Conservation (phyloP, 2,888 invertebrate genomes). For the Serrognathus titanus region DNA sequence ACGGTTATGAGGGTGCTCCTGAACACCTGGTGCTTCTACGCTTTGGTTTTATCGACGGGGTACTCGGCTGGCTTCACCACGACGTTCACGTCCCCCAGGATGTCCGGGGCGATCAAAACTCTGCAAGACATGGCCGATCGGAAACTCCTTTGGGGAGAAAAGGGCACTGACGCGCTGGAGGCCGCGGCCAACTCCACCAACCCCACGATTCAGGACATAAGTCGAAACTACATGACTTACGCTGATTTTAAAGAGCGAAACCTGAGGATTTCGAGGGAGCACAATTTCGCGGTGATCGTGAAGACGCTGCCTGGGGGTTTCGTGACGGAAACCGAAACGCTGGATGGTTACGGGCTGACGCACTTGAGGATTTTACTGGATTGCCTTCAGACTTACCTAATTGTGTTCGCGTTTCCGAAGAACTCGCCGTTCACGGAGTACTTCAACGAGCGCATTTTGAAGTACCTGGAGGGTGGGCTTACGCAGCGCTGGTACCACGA, state of each 20-base stretch:
- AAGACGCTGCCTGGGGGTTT: conserved; percentile 15
- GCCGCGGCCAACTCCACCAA: conserved; percentile 19
- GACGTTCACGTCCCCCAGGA: conserved; percentile 12
- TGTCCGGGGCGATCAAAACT: conserved; percentile 10
- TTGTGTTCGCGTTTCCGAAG: conserved; percentile 22
- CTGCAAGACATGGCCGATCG: conserved; percentile 25
- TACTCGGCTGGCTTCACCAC: conserved; percentile 19
- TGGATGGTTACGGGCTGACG: conserved; percentile 21
- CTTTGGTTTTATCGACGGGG: conserved; percentile 12
- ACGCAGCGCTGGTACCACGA: conserved; percentile 22
- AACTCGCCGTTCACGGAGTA: conserved; percentile 26
- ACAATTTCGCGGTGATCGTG: conserved; percentile 19
- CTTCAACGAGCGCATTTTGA: conserved; percentile 22
- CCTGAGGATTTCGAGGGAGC: conserved; percentile 4
- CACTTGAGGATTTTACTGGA: conserved; percentile 21
- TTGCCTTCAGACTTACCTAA: conserved; percentile 21
- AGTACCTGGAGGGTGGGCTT: conserved; percentile 25
- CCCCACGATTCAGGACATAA: conserved; percentile 12
- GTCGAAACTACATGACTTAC: conserved; percentile 3
- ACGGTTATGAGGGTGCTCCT: conserved; percentile 6
- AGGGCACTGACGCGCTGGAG: conserved; percentile 13
- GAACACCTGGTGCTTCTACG: conserved; percentile 3
- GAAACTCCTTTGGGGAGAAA: conserved; percentile 24
- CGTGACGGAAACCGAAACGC: conserved; percentile 19
- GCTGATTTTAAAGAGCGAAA: conserved; percentile 3